Evolutionary conservation across 2,113 vertebrate genomes (phyloP), one percentile per base, ranked within the genome.

Genomic region (Leucosticte australis): DNA sequence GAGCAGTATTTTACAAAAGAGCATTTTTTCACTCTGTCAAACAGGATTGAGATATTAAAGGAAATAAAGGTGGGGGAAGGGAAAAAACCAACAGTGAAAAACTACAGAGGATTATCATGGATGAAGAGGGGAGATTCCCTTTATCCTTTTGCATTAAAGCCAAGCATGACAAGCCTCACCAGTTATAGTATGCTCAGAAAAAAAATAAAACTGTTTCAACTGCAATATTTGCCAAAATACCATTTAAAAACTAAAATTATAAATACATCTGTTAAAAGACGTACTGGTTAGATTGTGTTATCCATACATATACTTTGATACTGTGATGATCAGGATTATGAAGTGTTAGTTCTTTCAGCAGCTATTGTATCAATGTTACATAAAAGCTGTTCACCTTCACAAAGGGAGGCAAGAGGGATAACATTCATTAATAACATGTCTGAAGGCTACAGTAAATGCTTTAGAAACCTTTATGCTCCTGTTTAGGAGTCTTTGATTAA

Each of bases 311-410:
- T 35, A 44, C 19, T 59, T 24, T 31, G 30, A 67, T 71, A 71
- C 37, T 75, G 62, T 82, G 77, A 75, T 1, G 2, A 82, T 87
- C 35, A 71, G 69, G 92, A 92, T 94, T 94, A 94, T 47, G 62
- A 75, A 92, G 64, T 2, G 2, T 81, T 93, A 88, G 56, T 67
- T 92, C 52, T 91, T 87, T 53, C 73, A 91, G 62, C 87, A 91
- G 86, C 92, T 95, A 73, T 71, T 94, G 50, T 75, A 87, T 71
- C 37, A 56, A 37, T 63, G 90, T 92, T 96, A 94, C 53, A 79
- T 94, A 93, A 91, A 87, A 94, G 64, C 87, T 47, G 33, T 92
- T 97, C 83, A 93, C 86, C 65, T 90, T 96, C 46, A 63, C 37
- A 59, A 65, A 77, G 59, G 35, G 59, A 92, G 39, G 11, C 20